Conservation (phyloP, 2,888 invertebrate species). For the Lacanobia oleracea region DNA sequence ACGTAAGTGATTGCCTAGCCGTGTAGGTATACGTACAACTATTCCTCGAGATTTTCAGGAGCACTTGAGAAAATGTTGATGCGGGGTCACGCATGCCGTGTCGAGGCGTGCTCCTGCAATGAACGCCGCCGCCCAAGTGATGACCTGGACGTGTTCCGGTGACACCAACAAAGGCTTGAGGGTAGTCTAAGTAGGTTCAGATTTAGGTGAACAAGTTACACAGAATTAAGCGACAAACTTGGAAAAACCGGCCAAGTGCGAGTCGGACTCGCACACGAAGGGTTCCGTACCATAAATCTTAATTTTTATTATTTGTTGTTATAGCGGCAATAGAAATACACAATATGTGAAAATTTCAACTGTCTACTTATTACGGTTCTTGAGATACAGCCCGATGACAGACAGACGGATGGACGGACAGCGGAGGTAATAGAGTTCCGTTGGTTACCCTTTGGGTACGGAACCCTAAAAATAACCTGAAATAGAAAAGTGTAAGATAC, state of each 20-base stretch:
- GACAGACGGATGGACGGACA: too few relatives aligned
- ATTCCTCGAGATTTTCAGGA: slow-evolving; percentile 66
- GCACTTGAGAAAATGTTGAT: slow-evolving; percentile 76
- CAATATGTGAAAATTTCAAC: too few relatives aligned
- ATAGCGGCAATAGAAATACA: too few relatives aligned
- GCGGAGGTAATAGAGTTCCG: too few relatives aligned
- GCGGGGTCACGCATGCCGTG: slow-evolving; percentile 80
- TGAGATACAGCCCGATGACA: too few relatives aligned
- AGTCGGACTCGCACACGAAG: too few relatives aligned
- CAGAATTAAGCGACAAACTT: background rate
- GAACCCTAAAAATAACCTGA: too few relatives aligned
- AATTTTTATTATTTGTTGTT: too few relatives aligned
- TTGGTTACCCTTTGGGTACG: too few relatives aligned
- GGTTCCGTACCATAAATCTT: too few relatives aligned
- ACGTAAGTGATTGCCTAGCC: slow-evolving; percentile 64
- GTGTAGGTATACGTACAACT: slow-evolving; percentile 54
- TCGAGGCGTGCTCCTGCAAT: slow-evolving; percentile 69
- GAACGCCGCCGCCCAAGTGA: slow-evolving; percentile 71
- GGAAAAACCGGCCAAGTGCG: too few relatives aligned
- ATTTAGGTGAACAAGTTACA: slow-evolving; percentile 3
- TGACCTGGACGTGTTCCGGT: slow-evolving; percentile 70
- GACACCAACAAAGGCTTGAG: slow-evolving; percentile 36
- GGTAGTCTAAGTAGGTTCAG: slow-evolving; percentile 21
- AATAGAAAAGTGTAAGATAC: background rate
- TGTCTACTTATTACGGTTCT: too few relatives aligned